Conservation (phyloP, 2,113 vertebrate species). For the Pachypanchax playfairii region DNA sequence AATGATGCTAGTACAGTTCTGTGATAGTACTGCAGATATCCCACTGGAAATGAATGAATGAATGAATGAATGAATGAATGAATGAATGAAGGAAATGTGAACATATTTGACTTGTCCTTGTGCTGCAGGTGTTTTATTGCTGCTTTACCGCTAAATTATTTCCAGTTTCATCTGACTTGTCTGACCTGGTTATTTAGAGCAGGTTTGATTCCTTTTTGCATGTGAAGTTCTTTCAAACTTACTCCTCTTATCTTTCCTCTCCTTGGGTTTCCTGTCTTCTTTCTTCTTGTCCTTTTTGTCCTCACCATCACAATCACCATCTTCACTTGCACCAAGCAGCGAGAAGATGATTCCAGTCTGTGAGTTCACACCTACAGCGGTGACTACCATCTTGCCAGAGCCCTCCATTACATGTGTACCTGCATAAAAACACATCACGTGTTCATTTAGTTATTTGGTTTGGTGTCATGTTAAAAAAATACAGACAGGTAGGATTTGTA, state of each 20-base stretch:
- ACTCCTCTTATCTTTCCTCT: conserved; percentile 71
- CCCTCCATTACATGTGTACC: conserved; percentile 99
- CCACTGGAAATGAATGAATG: too few relatives aligned
- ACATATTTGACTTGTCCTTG: too few relatives aligned
- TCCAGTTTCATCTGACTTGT: too few relatives aligned
- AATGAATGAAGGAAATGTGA: too few relatives aligned
- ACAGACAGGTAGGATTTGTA: neutral
- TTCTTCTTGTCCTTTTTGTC: conserved; percentile 69
- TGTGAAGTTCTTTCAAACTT: conserved; percentile 20
- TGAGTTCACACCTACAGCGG: conserved; percentile 94
- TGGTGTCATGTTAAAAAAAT: neutral
- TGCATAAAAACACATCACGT: conserved; percentile 41
- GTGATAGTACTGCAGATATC: too few relatives aligned
- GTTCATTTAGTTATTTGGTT: neutral
- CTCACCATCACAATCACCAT: conserved; percentile 85
- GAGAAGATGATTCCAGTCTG: conserved; percentile 98
- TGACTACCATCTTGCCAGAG: conserved; percentile 95
- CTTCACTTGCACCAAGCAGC: conserved; percentile 89
- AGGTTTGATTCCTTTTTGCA: too few relatives aligned
- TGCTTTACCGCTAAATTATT: too few relatives aligned
- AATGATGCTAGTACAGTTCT: too few relatives aligned
- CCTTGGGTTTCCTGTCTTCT: conserved; percentile 62
- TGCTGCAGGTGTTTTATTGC: too few relatives aligned
- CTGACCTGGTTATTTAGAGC: too few relatives aligned
- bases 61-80: too few relatives aligned